phyloP scores from a whole-genome alignment of 2,797 vertebrate species.

The Danio kyathit region DNA sequence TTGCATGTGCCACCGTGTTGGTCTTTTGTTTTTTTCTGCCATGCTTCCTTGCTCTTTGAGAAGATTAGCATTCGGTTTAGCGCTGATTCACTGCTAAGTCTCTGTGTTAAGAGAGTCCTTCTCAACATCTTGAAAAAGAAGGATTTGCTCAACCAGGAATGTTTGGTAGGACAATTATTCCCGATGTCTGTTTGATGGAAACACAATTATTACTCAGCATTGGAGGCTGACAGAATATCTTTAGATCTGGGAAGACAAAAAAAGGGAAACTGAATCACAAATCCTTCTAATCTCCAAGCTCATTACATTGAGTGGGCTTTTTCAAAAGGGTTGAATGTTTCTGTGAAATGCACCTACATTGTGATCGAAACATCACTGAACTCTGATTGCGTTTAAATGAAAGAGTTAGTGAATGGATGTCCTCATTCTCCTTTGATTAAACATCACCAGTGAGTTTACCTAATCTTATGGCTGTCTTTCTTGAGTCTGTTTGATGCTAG shows the following conservation, averaged over 20 bases:
- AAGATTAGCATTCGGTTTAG: conserved; percentile 52
- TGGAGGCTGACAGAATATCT: conserved; percentile 16
- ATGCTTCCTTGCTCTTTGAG: conserved; percentile 36
- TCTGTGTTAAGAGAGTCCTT: conserved; percentile 15
- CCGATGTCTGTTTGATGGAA: neutral
- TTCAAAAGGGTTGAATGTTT: conserved; percentile 21
- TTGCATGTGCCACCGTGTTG: conserved; percentile 29
- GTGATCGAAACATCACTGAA: conserved; percentile 1
- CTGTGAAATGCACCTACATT: neutral
- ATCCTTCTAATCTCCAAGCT: conserved; percentile 42
- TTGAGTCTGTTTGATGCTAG: neutral
- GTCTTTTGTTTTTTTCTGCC: conserved; percentile 38
- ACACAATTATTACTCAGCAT: conserved; percentile 20
- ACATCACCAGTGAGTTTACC: neutral
- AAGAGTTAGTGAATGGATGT: conserved; percentile 21
- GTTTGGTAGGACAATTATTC: conserved; percentile 31
- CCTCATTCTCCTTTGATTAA: conserved; percentile 37
- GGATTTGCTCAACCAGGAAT: conserved; percentile 36
- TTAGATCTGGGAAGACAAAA: conserved; percentile 38
- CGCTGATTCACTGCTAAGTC: conserved; percentile 34
- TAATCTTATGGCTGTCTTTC: neutral
- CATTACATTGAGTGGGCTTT: conserved; percentile 26
- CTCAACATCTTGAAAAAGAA: conserved; percentile 42
- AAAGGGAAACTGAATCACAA: conserved; percentile 35
- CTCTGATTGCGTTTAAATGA: conserved; percentile 7